Evolutionary conservation across 2,888 invertebrate genomes (phyloP).

Genomic region (Nephrocerus scutellatus): DNA sequence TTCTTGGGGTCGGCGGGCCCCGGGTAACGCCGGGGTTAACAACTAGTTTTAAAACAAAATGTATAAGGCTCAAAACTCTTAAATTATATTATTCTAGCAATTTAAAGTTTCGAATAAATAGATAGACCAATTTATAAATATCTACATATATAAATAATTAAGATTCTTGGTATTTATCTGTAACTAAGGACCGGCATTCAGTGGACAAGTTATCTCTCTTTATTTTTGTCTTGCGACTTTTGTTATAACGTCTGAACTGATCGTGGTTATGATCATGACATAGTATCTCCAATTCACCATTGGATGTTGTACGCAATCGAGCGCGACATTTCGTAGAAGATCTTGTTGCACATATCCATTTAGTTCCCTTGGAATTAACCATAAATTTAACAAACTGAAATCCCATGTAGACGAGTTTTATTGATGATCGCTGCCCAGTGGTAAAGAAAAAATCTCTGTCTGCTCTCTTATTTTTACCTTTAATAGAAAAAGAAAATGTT

Average conservation of each 20-base stretch:
- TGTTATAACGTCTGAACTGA: constrained; percentile 9
- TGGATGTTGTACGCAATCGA: constrained; percentile 34
- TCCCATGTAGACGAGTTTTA: constrained; percentile 39
- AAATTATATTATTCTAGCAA: too few relatives aligned
- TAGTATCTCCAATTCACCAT: constrained; percentile 35
- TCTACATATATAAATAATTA: too few relatives aligned
- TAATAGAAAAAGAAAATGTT: constrained; percentile 1
- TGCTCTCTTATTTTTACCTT: background rate
- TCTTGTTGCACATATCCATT: constrained; percentile 45
- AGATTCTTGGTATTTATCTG: too few relatives aligned
- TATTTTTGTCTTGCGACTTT: constrained; percentile 13
- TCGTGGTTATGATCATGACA: constrained; percentile 38
- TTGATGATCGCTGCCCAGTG: constrained; percentile 39
- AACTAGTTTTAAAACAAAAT: too few relatives aligned
- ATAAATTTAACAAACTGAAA: constrained; percentile 42
- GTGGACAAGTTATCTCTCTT: constrained; percentile 2
- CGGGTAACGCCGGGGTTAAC: too few relatives aligned
- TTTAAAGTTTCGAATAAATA: too few relatives aligned
- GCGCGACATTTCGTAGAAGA: constrained; percentile 43
- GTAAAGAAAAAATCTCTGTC: constrained; percentile 32
- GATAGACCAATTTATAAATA: too few relatives aligned
- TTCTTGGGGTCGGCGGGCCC: too few relatives aligned
- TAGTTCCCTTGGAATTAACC: constrained; percentile 40
- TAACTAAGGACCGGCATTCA: too few relatives aligned
- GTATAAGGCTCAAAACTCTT: too few relatives aligned